Evolutionary conservation across 2,888 invertebrate genomes (phyloP), one percentile per base, ranked within the genome.

Genomic region (Hyposoter dolosus): DNA sequence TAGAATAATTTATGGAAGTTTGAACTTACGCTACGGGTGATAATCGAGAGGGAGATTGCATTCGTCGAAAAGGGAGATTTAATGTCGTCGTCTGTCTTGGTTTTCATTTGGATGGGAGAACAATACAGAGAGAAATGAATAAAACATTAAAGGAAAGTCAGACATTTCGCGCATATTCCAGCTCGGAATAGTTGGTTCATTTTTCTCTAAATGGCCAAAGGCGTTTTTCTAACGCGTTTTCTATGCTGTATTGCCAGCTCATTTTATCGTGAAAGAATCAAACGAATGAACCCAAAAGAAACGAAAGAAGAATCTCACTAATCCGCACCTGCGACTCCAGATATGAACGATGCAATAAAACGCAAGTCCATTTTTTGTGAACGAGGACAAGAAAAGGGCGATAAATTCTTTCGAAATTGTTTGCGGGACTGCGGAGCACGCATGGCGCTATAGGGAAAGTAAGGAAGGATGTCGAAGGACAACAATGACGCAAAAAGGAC

Each of bases 401-500:
- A 84, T 68, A 80, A 53, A 45, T 69, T 56, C 80, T 76, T 56
- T 80, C 53, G 69, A 71, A 56, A 75, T n/a, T 12, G 40, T 40
- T 28, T 23, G 63, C 53, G 43, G 71, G 28, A 50, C 19, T 19
- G 47, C 47, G 7, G 69, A 63, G 75, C 12, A 53, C 23, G 66
- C 53, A 43, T n/a, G 50, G 23, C 12, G 71, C 50, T 63, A 15
- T 28, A 19, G 35, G 65, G 32, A 53, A 63, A 68, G 28, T 65
- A 66, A 72, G 53, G 65, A 32, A 65, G 53, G 28, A 19, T 63
- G 77, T 56, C 50, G 45, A 23, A 82, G 72, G 71, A 83, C 71
- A 19, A 69, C 23, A 69, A 75, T 63, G 83, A 79, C 60, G 79
- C 23, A 56, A 78, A 77, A 85, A 53, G 63, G 53, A 68, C 50